Evolutionary conservation across 2,113 vertebrate genomes (phyloP).

Genomic region (Ceuthmochares aereus): DNA sequence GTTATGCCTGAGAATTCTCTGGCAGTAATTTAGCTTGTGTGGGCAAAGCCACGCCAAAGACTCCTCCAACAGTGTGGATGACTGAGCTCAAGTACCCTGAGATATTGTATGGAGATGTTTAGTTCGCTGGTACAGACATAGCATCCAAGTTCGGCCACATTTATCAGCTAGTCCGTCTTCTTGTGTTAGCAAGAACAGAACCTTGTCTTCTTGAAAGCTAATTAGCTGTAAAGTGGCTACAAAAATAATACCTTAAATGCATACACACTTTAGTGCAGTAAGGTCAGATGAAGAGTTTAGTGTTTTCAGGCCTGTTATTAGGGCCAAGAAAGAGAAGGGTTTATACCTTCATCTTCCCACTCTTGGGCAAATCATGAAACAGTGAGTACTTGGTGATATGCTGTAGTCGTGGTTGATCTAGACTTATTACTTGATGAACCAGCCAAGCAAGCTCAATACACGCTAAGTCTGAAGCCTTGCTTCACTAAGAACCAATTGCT

Average conservation of each 20-base stretch:
- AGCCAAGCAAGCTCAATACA: neutral
- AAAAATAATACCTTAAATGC: neutral
- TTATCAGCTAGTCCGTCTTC: neutral
- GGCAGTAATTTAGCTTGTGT: neutral
- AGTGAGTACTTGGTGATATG: neutral
- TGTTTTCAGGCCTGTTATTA: neutral
- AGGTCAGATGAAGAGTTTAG: neutral
- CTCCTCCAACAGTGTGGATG: neutral
- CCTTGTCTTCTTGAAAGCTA: neutral
- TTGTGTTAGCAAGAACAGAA: neutral
- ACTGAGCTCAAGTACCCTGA: neutral
- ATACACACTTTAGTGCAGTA: neutral
- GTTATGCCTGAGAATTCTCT: neutral
- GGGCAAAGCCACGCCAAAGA: neutral
- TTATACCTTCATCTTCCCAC: neutral
- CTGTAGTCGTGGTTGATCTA: neutral
- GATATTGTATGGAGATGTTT: neutral
- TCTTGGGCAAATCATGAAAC: neutral
- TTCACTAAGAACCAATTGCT: neutral
- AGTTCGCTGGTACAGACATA: neutral
- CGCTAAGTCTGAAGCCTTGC: neutral
- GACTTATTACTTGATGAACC: neutral
- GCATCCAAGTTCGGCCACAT: neutral
- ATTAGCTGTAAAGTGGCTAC: slow-evolving; percentile 46
- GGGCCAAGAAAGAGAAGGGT: neutral